Percentiles rank a stretch among this genome's conserved stretches.
phyloP scores from a whole-genome alignment of 2,113 vertebrate genomes.

The Indicator indicator region DNA sequence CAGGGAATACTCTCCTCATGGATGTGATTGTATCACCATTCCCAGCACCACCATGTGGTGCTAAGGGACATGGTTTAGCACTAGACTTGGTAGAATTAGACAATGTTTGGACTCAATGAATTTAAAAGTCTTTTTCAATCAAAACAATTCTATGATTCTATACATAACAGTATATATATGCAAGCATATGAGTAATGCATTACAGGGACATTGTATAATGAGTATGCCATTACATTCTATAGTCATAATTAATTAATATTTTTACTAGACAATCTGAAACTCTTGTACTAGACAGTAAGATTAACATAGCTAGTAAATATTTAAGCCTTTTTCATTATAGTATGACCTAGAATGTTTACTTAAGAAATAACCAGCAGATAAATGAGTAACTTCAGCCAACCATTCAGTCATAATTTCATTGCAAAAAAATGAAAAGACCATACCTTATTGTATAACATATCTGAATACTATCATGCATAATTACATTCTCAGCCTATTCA shows the following conservation, averaged over 20 bases:
- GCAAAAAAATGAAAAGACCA: neutral
- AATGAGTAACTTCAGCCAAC: neutral
- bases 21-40: too few relatives aligned
- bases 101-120: too few relatives aligned
- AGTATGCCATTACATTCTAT: neutral
- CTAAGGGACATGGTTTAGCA: too few relatives aligned
- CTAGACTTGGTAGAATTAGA: too few relatives aligned
- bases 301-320: neutral
- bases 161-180: neutral
- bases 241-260: neutral
- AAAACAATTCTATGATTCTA: too few relatives aligned
- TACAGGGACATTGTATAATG: neutral
- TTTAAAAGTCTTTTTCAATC: too few relatives aligned
- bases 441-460: neutral
- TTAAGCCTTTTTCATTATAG: neutral
- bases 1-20: too few relatives aligned
- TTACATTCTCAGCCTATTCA: neutral
- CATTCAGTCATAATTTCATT: neutral
- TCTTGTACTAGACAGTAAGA: neutral
- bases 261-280: neutral
- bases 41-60: too few relatives aligned
- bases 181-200: neutral
- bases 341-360: neutral
- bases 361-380: neutral
- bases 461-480: neutral